phyloP scores from a whole-genome alignment of 1,140 invertebrate genomes.

The Meloidogyne chitwoodi region DNA sequence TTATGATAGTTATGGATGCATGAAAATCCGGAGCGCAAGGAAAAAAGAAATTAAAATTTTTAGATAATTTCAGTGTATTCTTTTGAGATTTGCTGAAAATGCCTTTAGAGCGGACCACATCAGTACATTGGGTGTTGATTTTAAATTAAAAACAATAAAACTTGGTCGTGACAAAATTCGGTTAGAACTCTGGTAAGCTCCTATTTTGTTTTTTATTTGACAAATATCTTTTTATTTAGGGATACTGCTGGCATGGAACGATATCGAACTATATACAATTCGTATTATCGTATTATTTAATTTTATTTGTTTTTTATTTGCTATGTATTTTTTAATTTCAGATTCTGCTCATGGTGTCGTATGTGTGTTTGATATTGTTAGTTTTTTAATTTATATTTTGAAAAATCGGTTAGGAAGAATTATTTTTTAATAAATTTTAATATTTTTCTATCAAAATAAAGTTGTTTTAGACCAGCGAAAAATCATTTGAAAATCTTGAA shows the following conservation, averaged over 20 bases:
- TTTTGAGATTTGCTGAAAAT: constrained; percentile 57
- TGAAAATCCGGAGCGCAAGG: too few relatives aligned
- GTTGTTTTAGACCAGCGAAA: constrained; percentile 36
- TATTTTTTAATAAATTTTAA: neutral
- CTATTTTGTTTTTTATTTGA: neutral
- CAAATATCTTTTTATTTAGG: constrained; percentile 19
- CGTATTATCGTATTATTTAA: neutral
- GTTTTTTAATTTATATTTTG: too few relatives aligned
- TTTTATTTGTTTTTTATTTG: neutral
- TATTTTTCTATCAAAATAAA: neutral
- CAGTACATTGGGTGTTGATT: constrained; percentile 57
- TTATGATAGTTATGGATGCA: too few relatives aligned
- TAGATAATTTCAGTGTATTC: constrained; percentile 27
- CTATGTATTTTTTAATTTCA: neutral
- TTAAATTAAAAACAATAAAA: constrained; percentile 60
- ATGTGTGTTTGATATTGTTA: constrained; percentile 58
- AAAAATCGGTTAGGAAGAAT: too few relatives aligned
- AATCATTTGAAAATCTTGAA: constrained; percentile 59
- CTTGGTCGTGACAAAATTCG: constrained; percentile 55
- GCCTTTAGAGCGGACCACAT: constrained; percentile 57
- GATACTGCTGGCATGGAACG: constrained; percentile 59
- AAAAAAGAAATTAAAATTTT: neutral
- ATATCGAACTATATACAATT: constrained; percentile 34
- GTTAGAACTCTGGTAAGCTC: constrained; percentile 41
- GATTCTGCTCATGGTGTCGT: constrained; percentile 59